Conservation (phyloP, 2,888 invertebrate species). For the Drosophila nigricruria region DNA sequence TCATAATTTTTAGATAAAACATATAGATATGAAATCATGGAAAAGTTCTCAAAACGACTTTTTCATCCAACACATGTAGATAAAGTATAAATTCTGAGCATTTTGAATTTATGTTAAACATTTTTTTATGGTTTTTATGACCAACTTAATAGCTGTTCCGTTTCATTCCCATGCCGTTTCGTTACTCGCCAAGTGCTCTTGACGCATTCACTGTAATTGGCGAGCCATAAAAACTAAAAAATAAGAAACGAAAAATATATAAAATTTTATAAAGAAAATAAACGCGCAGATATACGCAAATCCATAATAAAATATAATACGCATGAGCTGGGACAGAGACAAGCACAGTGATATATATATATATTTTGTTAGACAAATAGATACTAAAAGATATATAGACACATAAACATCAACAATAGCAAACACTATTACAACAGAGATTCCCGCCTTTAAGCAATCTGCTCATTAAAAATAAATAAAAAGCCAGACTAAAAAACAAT, state of each 20-base stretch:
- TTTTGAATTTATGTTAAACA: constrained; percentile 44
- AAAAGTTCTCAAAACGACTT: not conserved
- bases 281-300: constrained; percentile 36
- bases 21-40: not conserved
- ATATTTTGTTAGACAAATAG: constrained; percentile 37
- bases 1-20: not conserved
- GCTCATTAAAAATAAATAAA: constrained; percentile 77
- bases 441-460: constrained; percentile 23
- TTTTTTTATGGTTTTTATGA: constrained; percentile 36
- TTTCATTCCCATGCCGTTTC: constrained; percentile 4
- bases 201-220: constrained; percentile 68
- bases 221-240: constrained; percentile 49
- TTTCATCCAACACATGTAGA: not conserved
- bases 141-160: constrained; percentile 15
- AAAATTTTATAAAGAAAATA: constrained; percentile 52
- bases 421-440: constrained; percentile 47
- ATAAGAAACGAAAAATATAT: constrained; percentile 15
- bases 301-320: constrained; percentile 48
- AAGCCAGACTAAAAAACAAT: constrained; percentile 74
- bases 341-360: constrained; percentile 2
- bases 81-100: constrained; percentile 3
- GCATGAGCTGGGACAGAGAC: constrained; percentile 25
- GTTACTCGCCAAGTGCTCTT: constrained; percentile 35
- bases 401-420: constrained; percentile 12
- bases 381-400: constrained; percentile 43